Evolutionary conservation across 2,797 vertebrate species (phyloP).

Genomic region (Pantherophis alleghaniensis): DNA sequence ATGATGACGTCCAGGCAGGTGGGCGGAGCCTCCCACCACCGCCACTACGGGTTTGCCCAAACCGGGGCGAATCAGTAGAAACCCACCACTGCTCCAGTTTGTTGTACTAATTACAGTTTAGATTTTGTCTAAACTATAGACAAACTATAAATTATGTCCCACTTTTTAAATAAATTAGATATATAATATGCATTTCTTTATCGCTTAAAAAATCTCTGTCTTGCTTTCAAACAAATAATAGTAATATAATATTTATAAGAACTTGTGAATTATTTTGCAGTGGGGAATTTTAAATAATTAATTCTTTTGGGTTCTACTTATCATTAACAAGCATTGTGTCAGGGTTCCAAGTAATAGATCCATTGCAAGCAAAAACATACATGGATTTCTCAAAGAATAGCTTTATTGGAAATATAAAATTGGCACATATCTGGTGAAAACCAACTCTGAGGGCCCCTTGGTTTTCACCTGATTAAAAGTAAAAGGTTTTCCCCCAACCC

Average conservation of each 20-base stretch:
- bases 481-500: no score
- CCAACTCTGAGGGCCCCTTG: no score
- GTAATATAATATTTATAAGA: slow-evolving; percentile 21
- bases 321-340: slow-evolving; percentile 26
- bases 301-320: slow-evolving; percentile 13
- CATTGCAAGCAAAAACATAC: no score
- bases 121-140: neutral
- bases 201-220: neutral
- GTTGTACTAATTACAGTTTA: slow-evolving; percentile 11
- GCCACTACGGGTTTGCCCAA: no score
- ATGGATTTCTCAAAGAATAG: no score
- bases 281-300: neutral
- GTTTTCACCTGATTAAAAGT: no score
- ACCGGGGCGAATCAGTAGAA: no score
- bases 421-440: no score
- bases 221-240: neutral
- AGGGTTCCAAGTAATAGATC: no score
- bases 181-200: slow-evolving; percentile 18
- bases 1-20: no score
- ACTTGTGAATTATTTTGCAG: slow-evolving; percentile 6
- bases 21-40: no score
- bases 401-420: no score
- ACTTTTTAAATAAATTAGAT: neutral
- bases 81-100: neutral
- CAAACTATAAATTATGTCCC: slow-evolving; percentile 18